Base-by-base conservation (phyloP, 2,888 invertebrate species). In the Vesta saturnalis region DNA sequence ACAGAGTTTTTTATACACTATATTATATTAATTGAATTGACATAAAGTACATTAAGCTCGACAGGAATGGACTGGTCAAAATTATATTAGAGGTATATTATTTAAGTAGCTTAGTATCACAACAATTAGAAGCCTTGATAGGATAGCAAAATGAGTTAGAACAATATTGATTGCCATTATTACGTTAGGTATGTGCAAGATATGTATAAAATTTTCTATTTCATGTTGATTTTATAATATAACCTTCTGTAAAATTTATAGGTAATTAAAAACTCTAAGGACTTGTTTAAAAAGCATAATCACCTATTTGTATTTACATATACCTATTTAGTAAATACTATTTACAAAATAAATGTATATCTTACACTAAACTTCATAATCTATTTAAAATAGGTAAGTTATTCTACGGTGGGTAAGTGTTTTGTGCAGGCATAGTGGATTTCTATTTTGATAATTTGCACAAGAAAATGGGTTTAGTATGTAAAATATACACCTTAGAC, bases 11-110 rank as follows among this genome's bases (percentile, higher is more conserved):
- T 52, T 19, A 21, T 52, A 52, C 22, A 21, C 18, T 52, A 52
- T 18, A 49, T 18, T 49, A 39, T 49, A 6, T 52, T 52, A 81
- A 80, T 82, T 80, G 77, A 83, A 83, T 83, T 83, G 83, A 83
- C 83, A 82, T 82, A 80, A 77, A 83, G 82, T 81, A 82, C 82
- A 82, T 79, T 83, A 83, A 83, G 83, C 83, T 83, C 82, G 80
- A 79, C 79, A 79, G 78, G 77, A 76, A 74, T 67, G 72, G 75
- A 69, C 70, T 67, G 73, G 62, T 61, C 60, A 69, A 67, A 69
- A 47, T 46, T 60, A 68, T 59, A 35, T 8, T 21, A n/a, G n/a
- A 39, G 19, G 5, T 43, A 23, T 14, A 21, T 18, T 39, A 55
- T 22, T 14, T n/a, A 30, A 15, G 74, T 75, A 73, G 67, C 46